Conservation (phyloP, 2,888 invertebrate genomes). For the Leptinotarsa peninsularis region DNA sequence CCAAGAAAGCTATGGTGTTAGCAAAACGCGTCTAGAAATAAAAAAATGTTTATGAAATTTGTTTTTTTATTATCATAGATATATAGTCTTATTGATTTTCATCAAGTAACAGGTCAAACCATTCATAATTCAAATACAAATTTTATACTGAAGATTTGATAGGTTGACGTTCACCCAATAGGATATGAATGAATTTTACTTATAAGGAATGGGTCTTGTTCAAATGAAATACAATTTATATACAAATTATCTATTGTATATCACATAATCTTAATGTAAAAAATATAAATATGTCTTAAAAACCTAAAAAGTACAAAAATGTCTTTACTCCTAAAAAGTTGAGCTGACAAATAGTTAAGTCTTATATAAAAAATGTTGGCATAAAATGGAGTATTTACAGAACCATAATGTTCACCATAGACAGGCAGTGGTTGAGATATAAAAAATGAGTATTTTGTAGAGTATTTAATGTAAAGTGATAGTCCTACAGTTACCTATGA, state of each 20-base stretch:
- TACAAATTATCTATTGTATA: constrained; percentile 48
- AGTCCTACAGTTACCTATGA: not conserved
- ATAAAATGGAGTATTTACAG: constrained; percentile 40
- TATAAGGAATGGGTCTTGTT: not conserved
- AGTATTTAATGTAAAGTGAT: constrained; percentile 7
- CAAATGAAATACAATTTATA: constrained; percentile 29
- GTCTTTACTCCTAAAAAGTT: constrained; percentile 47
- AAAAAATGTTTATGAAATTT: too few species aligned
- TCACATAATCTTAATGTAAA: constrained; percentile 50
- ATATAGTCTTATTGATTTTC: too few species aligned
- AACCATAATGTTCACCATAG: constrained; percentile 16
- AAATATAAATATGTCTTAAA: constrained; percentile 49
- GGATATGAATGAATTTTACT: too few species aligned
- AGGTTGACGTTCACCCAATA: too few species aligned
- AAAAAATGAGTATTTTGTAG: constrained; percentile 30
- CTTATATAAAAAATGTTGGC: constrained; percentile 43
- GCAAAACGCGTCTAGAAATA: too few species aligned
- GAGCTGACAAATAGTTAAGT: constrained; percentile 51
- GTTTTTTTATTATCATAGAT: too few species aligned
- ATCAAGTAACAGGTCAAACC: too few species aligned
- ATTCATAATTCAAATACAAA: too few species aligned
- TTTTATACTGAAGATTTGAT: not conserved
- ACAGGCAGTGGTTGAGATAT: constrained; percentile 17
- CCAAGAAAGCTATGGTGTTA: too few species aligned
- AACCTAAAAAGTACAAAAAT: constrained; percentile 42